Evolutionary conservation across 2,113 vertebrate genomes (phyloP), one percentile per base, ranked within the genome.

Genomic region (Peromyscus polionotus): DNA sequence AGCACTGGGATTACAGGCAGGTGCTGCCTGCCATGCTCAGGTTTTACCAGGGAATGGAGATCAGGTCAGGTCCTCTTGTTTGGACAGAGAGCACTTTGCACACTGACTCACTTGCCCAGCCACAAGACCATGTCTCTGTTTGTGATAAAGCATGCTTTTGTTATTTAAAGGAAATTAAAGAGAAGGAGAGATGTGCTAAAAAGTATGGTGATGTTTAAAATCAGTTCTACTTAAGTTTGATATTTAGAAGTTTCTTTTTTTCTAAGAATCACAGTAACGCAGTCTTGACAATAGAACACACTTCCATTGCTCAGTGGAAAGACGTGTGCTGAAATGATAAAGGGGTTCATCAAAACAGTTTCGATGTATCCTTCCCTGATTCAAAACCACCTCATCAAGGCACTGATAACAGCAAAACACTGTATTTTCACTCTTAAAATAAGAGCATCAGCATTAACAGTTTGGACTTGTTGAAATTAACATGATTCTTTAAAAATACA

Each of bases 391-490:
- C 87, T 61, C 63, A 70, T 65, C 48, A 72, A 81, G 28, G 28
- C 4, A 75, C 5, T 42, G 20, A 5, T 26, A 90, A 93, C n/a
- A 90, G 85, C 16, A 61, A 91, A 95, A 83, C 5, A 76, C 22
- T 88, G 45, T 67, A 70, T 77, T 87, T 67, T 88, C 45, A 67
- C 10, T 68, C 79, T 70, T 76, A 94, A 95, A 67, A 77, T 42
- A 81, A 68, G 8, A 98, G 97, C 97, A 96, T 97, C 95, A 97
- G 36, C 54, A 94, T 67, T 51, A 98, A 96, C 92, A 97, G 95
- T 81, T 97, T 96, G 92, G 98, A 95, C 48, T 0, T 89, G 68
- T 28, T 96, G 19, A 13, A 57, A 14, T 72, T 72, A 89, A 81
- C 13, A 95, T 72, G 33, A 77, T 54, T 61, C 12, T 48, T 92